Base-by-base conservation (phyloP, 2,113 vertebrate species). In the Prionailurus bengalensis region DNA sequence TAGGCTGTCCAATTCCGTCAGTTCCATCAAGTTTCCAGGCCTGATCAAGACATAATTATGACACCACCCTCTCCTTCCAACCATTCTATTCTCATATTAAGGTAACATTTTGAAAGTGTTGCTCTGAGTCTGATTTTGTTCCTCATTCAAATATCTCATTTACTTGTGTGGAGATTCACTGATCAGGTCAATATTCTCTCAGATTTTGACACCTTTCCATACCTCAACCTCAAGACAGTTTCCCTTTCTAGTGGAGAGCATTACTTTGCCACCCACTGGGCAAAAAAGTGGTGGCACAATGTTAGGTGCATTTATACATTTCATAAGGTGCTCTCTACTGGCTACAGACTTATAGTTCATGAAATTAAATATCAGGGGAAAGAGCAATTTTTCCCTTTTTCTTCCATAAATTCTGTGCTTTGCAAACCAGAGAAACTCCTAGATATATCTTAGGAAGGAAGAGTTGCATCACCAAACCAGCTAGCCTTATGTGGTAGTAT, bases 361-460 rank as follows among this genome's bases (percentile, higher is more conserved):
- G 25, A 13, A 78, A 29, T 92, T 94, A 79, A 85, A 51, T 23
- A 76, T 39, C 14, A 55, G 19, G 27, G 14, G 11, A 66, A 82
- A 93, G n/a, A 74, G 45, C 74, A 79, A 31, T 61, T 45, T 68
- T 27, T 65, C 33, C n/a, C 5, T 73, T 94, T 76, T 5, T 61
- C 25, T 48, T 11, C 12, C 39, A 51, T 51, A 79, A 42, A 82
- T 66, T 55, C 55, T 93, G 10, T 86, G 74, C 45, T 87, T 93
- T 87, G 5, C 82, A 66, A 92, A 78, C 66, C 13, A 96, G 23
- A 85, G 84, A 96, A 84, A 76, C 25, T 53, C 19, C 7, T 79
- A 45, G 39, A n/a, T 61, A 4, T 74, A 17, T 51, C 19, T 48
- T 80, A 17, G 48, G 58, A 85, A 74, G 66, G 42, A 81, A 93